Base-by-base conservation (phyloP, 2,888 invertebrate genomes). In the Synergus itoensis region DNA sequence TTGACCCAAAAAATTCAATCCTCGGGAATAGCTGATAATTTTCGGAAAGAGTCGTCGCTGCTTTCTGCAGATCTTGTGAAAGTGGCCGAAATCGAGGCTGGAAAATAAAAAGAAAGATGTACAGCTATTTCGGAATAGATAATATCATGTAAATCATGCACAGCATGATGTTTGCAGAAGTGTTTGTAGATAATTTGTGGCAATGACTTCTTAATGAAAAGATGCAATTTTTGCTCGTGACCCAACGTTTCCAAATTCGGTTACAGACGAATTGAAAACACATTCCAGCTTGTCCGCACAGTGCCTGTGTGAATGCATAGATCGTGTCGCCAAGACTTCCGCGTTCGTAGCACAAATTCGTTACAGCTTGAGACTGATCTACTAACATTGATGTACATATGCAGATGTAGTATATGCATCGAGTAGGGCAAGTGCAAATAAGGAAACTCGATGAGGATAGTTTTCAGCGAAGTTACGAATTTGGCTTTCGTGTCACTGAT, bases 261-360 rank as follows among this genome's bases (percentile, higher is more conserved):
- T 53, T 53, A 36, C 53, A 73, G 53, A 41, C 43, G 14, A 60
- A 60, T 60, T 14, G 60, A 67, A 67, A 67, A 67, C 45, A 43
- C 43, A 73, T 73, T 73, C 40, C 73, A 36, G 28, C 28, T 36
- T 28, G n/a, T 69, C 28, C 21, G 21, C 21, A 45, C 43, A 28
- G n/a, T 65, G 41, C 11, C 40, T 65, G 41, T 41, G 64, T 41
- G 18, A 8, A 18, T 60, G 60, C 9, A 9, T 60, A 40, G 9
- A 53, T 36, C 48, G 53, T 53, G 53, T 53, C 9, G n/a, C 11
- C 53, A 73, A 73, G 36, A 16, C 85, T 86, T 87, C 87, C 87
- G 87, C 81, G 80, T 87, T 82, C 84, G 82, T 83, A 84, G 79
- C 78, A 80, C 79, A 82, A 81, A 85, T 86, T 83, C 80, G 79